Evolutionary conservation across 2,113 vertebrate species (phyloP).

Genomic region (Dasyprocta punctata): DNA sequence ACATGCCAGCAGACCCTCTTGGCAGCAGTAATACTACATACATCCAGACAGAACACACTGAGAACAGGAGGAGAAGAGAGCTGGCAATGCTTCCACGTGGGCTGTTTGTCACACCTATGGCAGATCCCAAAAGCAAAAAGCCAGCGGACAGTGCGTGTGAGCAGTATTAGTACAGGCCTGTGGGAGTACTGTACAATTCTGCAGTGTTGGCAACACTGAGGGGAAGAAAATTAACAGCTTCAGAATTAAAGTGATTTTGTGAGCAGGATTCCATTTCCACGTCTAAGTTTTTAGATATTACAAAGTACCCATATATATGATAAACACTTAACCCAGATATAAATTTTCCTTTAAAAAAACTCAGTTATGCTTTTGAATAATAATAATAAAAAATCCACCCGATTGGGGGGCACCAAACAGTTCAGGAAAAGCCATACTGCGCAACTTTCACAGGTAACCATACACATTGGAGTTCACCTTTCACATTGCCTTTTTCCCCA

Average conservation of each 20-base stretch:
- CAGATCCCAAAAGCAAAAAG: conserved; percentile 44
- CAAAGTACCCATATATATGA: conserved; percentile 94
- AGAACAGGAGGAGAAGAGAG: conserved; percentile 49
- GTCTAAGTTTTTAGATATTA: conserved; percentile 85
- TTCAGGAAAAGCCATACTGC: conserved; percentile 60
- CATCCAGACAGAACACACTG: conserved; percentile 54
- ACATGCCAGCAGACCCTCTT: conserved; percentile 23
- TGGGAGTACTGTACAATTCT: conserved; percentile 80
- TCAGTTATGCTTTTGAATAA: conserved; percentile 86
- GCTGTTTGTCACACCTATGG: conserved; percentile 42
- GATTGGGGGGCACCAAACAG: conserved; percentile 44
- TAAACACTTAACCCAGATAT: conserved; percentile 88
- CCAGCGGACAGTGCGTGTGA: conserved; percentile 46
- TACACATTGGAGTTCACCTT: conserved; percentile 76
- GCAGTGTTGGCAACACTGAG: conserved; percentile 77
- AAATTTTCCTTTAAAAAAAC: conserved; percentile 78
- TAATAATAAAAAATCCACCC: conserved; percentile 78
- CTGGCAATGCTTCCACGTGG: conserved; percentile 58
- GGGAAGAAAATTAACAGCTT: conserved; percentile 77
- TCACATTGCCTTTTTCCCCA: conserved; percentile 77
- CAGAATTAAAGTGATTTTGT: conserved; percentile 77
- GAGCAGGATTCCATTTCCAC: conserved; percentile 83
- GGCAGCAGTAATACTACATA: conserved; percentile 45
- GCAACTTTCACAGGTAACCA: conserved; percentile 79
- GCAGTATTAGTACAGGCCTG: conserved; percentile 85